Evolutionary conservation across 1,140 invertebrate genomes (phyloP), one percentile per base, ranked within the genome.

Genomic region (Frieseomelitta varia): DNA sequence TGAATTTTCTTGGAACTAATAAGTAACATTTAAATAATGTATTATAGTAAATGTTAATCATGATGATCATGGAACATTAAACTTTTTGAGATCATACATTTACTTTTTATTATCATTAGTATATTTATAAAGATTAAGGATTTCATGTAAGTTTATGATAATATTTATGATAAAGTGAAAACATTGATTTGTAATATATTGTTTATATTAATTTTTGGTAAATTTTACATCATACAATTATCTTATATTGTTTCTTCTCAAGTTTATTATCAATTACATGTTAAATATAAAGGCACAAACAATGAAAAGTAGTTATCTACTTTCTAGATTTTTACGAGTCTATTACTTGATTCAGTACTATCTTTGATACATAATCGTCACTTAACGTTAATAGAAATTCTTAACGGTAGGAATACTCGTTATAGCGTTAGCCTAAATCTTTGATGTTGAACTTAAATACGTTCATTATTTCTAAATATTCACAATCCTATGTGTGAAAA

Each of bases 221-320:
- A 76, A 81, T 81, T 39, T 21, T 34, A 55, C 39, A 79, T 27
- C 19, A 76, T 56, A 67, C 30, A 77, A 77, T 67, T 6, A 51
- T 58, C 47, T 77, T 17, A 47, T 76, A 34, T 34, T 55, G 56
- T 83, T 77, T 83, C 65, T n/a, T 71, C n/a, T 77, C 61, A 51
- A 77, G 65, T 91, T 86, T 88, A 90, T 92, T 90, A 88, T 85
- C 81, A 83, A 85, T 88, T 82, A 85, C 83, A 88, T 90, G 87
- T 91, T 91, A 91, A 91, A 92, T 91, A 86, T 88, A 91, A 92
- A 92, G 90, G 90, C 91, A 92, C 91, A 91, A 92, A 91, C 88
- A 92, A 92, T 91, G 87, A 91, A 88, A 91, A 90, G 85, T 87
- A 88, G 69, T 79, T 51, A 11, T 58, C 79, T 90, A 90, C 73